phyloP scores from a whole-genome alignment of 2,797 vertebrate species.

The Parauchenoglanis ngamensis region DNA sequence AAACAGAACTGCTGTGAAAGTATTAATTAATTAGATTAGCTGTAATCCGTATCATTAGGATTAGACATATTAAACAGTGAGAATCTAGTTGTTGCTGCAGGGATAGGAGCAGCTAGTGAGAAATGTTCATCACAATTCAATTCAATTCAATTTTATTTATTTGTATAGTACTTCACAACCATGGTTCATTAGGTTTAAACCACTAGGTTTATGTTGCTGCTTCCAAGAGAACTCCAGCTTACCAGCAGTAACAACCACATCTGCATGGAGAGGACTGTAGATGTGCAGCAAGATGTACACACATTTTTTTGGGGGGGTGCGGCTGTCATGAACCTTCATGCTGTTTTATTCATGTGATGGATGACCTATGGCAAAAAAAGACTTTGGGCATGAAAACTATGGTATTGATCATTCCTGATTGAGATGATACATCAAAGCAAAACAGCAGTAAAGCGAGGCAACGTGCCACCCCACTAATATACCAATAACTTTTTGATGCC shows the following conservation, averaged over 20 bases:
- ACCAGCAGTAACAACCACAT: background rate
- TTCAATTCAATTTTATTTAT: too few relatives aligned
- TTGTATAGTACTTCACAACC: too few relatives aligned
- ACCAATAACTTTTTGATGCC: conserved; percentile 21
- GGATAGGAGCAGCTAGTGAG: background rate
- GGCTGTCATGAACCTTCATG: background rate
- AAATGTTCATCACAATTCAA: background rate
- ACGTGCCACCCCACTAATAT: conserved; percentile 3
- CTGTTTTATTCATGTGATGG: background rate
- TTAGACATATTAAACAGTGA: background rate
- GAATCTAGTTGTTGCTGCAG: background rate
- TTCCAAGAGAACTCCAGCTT: background rate
- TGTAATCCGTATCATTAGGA: conserved; percentile 61
- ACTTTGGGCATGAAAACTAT: background rate
- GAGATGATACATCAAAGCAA: conserved; percentile 26
- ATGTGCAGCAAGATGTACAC: background rate
- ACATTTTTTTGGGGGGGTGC: background rate
- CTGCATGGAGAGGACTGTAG: background rate
- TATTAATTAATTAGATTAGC: conserved; percentile 71
- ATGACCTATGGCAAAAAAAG: background rate
- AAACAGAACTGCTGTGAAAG: conserved; percentile 66
- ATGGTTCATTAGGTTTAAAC: background rate
- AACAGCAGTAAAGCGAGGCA: background rate
- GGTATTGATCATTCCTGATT: conserved; percentile 8
- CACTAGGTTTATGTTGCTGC: background rate